Conservation (phyloP, 2,797 vertebrate species). For the Astyanax mexicanus region DNA sequence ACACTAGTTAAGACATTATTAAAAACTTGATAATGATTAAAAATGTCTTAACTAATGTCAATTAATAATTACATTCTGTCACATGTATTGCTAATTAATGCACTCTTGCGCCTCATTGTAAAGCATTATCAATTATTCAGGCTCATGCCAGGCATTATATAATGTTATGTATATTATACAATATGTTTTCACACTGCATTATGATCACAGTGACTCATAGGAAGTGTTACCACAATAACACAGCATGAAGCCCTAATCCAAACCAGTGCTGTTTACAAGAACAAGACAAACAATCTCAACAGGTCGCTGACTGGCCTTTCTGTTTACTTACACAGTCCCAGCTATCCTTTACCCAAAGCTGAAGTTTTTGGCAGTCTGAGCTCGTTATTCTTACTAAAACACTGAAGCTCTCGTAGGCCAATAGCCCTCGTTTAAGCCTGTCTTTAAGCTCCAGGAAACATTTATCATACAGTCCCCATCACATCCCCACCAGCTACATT, state of each 20-base stretch:
- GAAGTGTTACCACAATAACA: neutral
- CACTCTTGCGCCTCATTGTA: too few relatives aligned
- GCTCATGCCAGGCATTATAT: too few relatives aligned
- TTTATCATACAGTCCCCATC: slow-evolving; percentile 64
- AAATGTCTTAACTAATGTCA: too few relatives aligned
- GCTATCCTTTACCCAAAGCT: neutral
- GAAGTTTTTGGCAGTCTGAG: neutral
- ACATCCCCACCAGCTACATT: slow-evolving; percentile 58
- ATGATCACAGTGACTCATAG: too few relatives aligned
- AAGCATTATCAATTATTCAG: too few relatives aligned
- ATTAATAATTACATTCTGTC: too few relatives aligned
- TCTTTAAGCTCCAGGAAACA: slow-evolving; percentile 63
- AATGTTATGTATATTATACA: too few relatives aligned
- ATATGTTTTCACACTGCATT: too few relatives aligned
- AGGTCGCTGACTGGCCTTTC: neutral
- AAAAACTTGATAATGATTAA: too few relatives aligned
- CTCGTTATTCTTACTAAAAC: neutral
- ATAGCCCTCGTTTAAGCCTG: neutral
- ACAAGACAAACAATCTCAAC: neutral
- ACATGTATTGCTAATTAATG: too few relatives aligned
- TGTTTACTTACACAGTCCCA: neutral
- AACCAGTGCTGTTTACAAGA: neutral
- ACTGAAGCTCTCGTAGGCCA: neutral
- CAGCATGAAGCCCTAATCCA: neutral
- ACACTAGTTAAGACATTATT: too few relatives aligned